Evolutionary conservation across 2,113 vertebrate genomes (phyloP), one percentile per base, ranked within the genome.

Genomic region (Benitochromis conjunctus): DNA sequence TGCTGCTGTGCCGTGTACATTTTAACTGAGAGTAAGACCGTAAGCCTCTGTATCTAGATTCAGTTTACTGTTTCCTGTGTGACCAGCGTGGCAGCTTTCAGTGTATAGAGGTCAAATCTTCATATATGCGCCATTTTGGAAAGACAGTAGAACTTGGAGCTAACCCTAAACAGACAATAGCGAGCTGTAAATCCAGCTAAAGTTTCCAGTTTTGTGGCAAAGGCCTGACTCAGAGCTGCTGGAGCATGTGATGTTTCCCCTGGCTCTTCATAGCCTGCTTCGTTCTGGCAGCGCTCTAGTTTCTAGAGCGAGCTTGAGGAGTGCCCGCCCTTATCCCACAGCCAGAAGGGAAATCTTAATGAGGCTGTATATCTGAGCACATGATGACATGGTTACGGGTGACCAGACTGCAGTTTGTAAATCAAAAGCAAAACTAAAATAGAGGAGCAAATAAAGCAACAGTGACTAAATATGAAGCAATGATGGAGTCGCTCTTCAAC

Each of bases 231-330:
- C 38, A 10, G 56, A 4, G 21, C 81, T 26, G 57, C 82, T 89
- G 88, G 82, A 88, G 36, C 76, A n/a, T 76, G 81, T 26, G 60
- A 92, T 83, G 55, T 87, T 90, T 90, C 90, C 92, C 88, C 82
- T 86, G 74, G 89, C 77, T 48, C 38, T 81, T 84, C 24, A 46
- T 82, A 81, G 80, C 71, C 79, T 66, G 82, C 79, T 87, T 66
- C 9, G 5, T 14, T 9, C 84, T 93, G 91, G 88, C 57, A 76
- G 55, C 14, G 79, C 13, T n/a, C 29, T 79, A 78, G 54, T 46
- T 77, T 88, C 26, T 86, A 14, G 14, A 56, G 58, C 26, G 11
- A 88, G 62, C 56, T 7, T 46, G 88, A 92, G 74, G 60, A 81
- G 57, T 24, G 66, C 5, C 71, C 86, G 18, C 83, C 79, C 62